phyloP scores from a whole-genome alignment of 2,888 invertebrate genomes.

The Malthinus flaveolus region DNA sequence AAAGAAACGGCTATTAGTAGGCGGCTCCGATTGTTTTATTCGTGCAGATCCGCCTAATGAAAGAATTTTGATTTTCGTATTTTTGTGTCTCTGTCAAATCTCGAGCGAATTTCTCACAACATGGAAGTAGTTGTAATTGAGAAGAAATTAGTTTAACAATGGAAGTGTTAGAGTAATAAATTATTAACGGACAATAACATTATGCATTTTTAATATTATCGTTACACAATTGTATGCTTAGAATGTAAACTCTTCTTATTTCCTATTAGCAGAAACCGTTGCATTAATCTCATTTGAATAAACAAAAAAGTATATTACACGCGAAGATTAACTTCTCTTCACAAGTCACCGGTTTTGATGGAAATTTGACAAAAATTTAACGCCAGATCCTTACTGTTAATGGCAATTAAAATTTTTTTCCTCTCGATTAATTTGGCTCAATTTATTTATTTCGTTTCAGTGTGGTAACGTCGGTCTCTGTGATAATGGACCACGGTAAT shows the following conservation, averaged over 20 bases:
- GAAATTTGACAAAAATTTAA: neutral
- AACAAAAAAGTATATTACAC: neutral
- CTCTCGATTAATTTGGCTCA: too few relatives aligned
- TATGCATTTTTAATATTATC: neutral
- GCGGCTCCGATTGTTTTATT: neutral
- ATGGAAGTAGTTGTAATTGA: slow-evolving; percentile 1
- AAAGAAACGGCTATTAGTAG: neutral
- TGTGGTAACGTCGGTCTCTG: slow-evolving; percentile 67
- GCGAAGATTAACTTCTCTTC: neutral
- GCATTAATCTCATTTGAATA: neutral
- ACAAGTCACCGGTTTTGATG: neutral
- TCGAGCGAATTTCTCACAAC: too few relatives aligned
- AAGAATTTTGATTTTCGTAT: neutral
- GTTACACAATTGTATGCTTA: neutral
- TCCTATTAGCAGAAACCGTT: neutral
- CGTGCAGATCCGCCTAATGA: neutral
- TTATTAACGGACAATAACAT: neutral
- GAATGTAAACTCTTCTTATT: neutral
- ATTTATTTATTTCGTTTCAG: slow-evolving; percentile 53
- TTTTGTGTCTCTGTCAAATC: too few relatives aligned
- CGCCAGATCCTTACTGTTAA: neutral
- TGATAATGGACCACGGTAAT: slow-evolving; percentile 61
- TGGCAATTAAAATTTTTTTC: neutral
- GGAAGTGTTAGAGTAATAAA: neutral
- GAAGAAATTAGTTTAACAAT: slow-evolving; percentile 3